Evolutionary conservation across 2,888 invertebrate genomes (phyloP).

Genomic region (Gasteruption jaculator): DNA sequence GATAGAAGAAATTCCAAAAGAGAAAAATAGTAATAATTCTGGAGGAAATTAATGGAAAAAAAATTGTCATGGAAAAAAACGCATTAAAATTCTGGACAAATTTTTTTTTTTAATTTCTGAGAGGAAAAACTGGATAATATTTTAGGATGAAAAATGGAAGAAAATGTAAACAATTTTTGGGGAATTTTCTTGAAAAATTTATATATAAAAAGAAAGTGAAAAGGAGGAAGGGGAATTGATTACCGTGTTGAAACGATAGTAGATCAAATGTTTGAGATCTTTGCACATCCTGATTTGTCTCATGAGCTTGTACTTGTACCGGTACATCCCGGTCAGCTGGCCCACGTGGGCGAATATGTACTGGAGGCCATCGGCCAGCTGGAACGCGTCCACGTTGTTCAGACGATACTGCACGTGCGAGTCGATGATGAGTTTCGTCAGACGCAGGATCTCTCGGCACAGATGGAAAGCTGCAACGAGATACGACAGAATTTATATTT

Average conservation of each 20-base stretch:
- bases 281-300: conserved; percentile 99
- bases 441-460: conserved; percentile 96
- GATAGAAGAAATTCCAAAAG: conserved; percentile 16
- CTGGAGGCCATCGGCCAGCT: conserved; percentile 95
- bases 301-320: conserved; percentile 98
- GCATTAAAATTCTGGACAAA: background rate
- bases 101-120: too few relatives aligned
- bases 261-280: conserved; percentile 97
- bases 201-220: conserved; percentile 23
- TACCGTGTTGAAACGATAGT: conserved; percentile 97
- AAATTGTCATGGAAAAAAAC: background rate
- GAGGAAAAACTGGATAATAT: too few relatives aligned
- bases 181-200: too few relatives aligned
- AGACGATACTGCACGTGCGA: conserved; percentile 98
- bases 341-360: conserved; percentile 99
- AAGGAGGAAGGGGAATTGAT: conserved; percentile 45
- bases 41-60: background rate
- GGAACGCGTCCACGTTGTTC: conserved; percentile 99
- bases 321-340: conserved; percentile 98
- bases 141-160: too few relatives aligned
- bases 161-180: too few relatives aligned
- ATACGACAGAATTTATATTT: background rate
- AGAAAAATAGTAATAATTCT: conserved; percentile 10
- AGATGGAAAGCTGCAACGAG: conserved; percentile 84
- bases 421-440: conserved; percentile 97